Evolutionary conservation across 1,140 invertebrate species (phyloP), one percentile per base, ranked within the genome.

Genomic region (Anastrepha obliqua): DNA sequence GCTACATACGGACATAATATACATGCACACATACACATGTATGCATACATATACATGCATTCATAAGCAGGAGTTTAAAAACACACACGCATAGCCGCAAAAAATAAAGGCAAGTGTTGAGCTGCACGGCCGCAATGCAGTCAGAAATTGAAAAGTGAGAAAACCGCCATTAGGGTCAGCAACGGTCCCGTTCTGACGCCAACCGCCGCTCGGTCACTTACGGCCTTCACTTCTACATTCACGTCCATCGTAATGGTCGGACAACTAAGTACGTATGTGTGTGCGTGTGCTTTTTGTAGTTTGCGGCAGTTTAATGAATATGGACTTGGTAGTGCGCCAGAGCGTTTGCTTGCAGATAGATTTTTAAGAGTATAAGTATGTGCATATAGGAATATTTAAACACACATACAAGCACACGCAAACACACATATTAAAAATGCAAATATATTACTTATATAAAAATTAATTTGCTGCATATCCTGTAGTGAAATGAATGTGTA

Each of bases 81-180:
- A 15, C 39, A 70, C 4, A 70, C 44, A 42, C 20, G 44, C 47
- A 81, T 5, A 29, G 42, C 64, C 67, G 17, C 44, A 81, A 81
- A 81, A 81, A 47, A 81, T 81, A 55, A 81, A 81, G 47, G 74
- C 47, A 29, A 81, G 67, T 74, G 67, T 74, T 74, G 67, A 74
- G 42, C 67, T 74, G 7, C 11, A 74, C 42, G 67, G 42, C 67
- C 67, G 74, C 74, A 81, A 81, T 81, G 74, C 74, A 81, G 74
- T 81, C 74, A 81, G 74, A 81, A 81, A 81, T 81, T 81, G 74
- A 81, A 55, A 81, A 81, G 74, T 81, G 74, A 81, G 74, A 81
- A 81, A 81, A 81, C 74, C 74, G 74, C 74, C 74, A 81, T 81
- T 81, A 81, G 47, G 74, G 74, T 58, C 74, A 81, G 47, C 74